Base-by-base conservation (phyloP, 2,797 vertebrate genomes). In the Rhodeus uyekii region DNA sequence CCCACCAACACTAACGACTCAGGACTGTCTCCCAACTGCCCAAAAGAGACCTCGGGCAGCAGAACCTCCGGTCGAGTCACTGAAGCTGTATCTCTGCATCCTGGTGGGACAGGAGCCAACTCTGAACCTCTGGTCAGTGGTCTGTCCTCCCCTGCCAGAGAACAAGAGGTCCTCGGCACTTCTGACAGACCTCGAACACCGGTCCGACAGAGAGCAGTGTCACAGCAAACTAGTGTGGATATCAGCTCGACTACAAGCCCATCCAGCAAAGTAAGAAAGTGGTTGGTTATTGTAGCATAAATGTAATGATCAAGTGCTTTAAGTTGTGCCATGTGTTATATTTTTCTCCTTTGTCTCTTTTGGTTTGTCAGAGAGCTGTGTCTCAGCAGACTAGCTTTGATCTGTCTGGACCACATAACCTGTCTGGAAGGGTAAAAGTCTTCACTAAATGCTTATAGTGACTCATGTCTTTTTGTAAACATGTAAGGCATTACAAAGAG, bases 331-430 rank as follows among this genome's bases (percentile, higher is more conserved):
- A 7, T 61, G 5, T 61, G 10, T 19, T 27, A 13, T 44, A 16
- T 76, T 44, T 14, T 4, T 81, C 42, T 79, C 32, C 27, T 76
- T 16, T 61, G 22, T 55, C 19, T 71, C 8, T 64, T 76, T 86
- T 85, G 90, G 89, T 82, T 83, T 48, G 48, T 27, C 92, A 94
- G 92, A 89, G 86, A 83, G 88, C 89, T 0, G 87, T 90, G 1
- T 92, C 94, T 32, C 94, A 92, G 87, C 94, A 94, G 89, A 92
- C 93, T 60, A 92, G 92, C 87, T 91, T 91, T n/a, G 93, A 93
- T 18, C 85, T 78, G 0, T 74, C 88, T 2, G 91, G 89, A 46
- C 88, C 88, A 27, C 91, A 88, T n/a, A 89, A 87, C 12, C 89
- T 90, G 55, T 83, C 89, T 1, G 87, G 82, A 85, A 86, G 91